Percentiles rank a stretch among this genome's conserved stretches.
Conservation (phyloP, 2,113 vertebrate species). For the Recurvirostra avosetta region DNA sequence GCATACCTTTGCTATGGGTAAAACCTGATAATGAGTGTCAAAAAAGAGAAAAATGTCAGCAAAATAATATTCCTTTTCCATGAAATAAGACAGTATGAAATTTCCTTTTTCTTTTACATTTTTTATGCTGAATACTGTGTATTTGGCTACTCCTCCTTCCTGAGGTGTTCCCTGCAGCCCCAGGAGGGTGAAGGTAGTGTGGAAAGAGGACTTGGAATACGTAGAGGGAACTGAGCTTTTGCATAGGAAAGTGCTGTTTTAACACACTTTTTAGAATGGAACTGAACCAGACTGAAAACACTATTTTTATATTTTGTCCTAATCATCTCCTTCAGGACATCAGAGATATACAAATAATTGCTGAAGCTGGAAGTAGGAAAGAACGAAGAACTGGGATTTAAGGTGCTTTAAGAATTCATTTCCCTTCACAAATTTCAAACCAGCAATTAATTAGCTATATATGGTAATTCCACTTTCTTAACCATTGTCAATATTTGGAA, state of each 20-base stretch:
- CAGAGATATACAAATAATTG: neutral
- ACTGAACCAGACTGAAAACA: neutral
- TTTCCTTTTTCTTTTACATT: neutral
- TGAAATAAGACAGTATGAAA: neutral
- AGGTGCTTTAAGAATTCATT: constrained; percentile 44
- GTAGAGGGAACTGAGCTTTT: neutral
- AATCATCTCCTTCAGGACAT: neutral
- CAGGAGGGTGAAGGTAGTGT: neutral
- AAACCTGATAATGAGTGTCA: neutral
- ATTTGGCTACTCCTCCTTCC: neutral
- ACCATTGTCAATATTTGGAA: constrained; percentile 71
- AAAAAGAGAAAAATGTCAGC: neutral
- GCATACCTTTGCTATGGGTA: neutral
- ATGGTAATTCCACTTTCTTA: constrained; percentile 62
- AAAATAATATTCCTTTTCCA: neutral
- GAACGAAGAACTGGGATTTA: constrained; percentile 46
- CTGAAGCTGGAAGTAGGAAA: neutral
- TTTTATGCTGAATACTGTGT: neutral
- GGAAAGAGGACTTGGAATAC: neutral
- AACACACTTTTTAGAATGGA: neutral
- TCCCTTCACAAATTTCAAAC: constrained; percentile 56
- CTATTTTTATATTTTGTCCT: neutral
- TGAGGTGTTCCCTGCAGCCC: neutral
- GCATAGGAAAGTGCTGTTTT: neutral
- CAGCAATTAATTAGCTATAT: constrained; percentile 66